Conservation (phyloP, 1,140 invertebrate genomes). For the Lucilia sericata region DNA sequence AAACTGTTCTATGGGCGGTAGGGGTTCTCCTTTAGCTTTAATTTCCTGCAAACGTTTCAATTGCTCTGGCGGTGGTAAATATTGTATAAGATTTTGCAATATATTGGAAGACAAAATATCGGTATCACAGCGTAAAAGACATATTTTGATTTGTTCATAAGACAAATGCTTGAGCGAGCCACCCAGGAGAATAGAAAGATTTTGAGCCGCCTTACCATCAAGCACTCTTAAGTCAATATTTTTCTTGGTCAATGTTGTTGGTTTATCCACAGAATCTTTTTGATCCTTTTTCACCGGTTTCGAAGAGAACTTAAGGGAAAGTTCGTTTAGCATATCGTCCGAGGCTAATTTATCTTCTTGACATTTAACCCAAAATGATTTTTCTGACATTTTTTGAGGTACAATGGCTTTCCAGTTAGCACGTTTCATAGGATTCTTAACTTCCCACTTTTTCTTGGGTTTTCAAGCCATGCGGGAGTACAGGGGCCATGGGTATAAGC, state of each 20-base stretch:
- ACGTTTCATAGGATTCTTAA: constrained; percentile 85
- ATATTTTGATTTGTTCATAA: constrained; percentile 86
- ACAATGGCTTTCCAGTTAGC: constrained; percentile 87
- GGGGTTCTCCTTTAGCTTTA: constrained; percentile 81
- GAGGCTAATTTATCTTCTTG: constrained; percentile 92
- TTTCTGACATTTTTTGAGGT: constrained; percentile 90
- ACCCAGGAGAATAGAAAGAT: constrained; percentile 90
- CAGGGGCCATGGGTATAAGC: constrained; percentile 69
- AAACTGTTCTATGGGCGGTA: constrained; percentile 96
- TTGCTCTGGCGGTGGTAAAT: constrained; percentile 90
- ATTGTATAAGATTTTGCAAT: constrained; percentile 86
- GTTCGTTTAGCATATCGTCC: constrained; percentile 84
- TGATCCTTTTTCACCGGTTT: constrained; percentile 81
- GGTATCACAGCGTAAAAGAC: constrained; percentile 89
- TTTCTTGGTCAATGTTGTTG: constrained; percentile 76
- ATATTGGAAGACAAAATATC: constrained; percentile 84
- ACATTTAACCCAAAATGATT: constrained; percentile 93
- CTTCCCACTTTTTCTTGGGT: constrained; percentile 92
- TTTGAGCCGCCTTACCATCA: constrained; percentile 93
- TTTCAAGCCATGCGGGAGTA: constrained; percentile 89
- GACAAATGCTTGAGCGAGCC: constrained; percentile 91
- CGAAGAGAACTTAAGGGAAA: constrained; percentile 89
- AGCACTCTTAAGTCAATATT: constrained; percentile 91
- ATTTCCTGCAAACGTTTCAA: constrained; percentile 85
- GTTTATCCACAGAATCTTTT: constrained; percentile 78